These are phyloP conservation scores for Nephrotoma flavescens DNA, from an alignment of 2,888 invertebrate genomes.

Conservation along the genomic window DNA sequence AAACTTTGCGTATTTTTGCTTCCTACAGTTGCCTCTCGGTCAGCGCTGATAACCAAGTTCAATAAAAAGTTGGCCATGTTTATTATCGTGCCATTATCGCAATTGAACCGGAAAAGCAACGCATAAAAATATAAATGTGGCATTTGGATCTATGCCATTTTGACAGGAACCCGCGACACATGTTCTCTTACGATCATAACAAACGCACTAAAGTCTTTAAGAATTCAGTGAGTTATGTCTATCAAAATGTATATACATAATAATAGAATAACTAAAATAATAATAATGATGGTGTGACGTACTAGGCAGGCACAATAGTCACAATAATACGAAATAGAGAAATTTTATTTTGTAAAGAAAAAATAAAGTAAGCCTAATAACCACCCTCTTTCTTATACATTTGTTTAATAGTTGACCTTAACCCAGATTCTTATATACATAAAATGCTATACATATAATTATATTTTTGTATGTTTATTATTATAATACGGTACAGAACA, in stretches of 20 bases:
- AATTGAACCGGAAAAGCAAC: too few species aligned
- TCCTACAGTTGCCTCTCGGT: too few species aligned
- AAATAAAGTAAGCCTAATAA: neutral
- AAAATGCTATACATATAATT: neutral
- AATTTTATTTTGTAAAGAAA: neutral
- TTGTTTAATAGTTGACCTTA: neutral
- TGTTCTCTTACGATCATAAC: neutral
- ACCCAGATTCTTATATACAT: neutral
- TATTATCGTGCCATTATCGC: too few species aligned
- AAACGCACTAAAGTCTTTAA: neutral
- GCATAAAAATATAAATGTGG: too few species aligned
- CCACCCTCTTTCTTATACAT: neutral
- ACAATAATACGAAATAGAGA: neutral
- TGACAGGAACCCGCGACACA: neutral
- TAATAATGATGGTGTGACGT: neutral
- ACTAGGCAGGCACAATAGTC: neutral
- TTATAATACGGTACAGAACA: neutral
- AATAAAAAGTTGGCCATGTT: too few species aligned
- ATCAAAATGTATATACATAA: neutral
- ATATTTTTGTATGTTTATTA: neutral
- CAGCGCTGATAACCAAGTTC: too few species aligned
- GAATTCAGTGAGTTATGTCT: neutral
- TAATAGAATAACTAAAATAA: neutral
- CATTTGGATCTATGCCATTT: too few species aligned
- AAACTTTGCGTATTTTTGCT: too few species aligned